A percentile compares a stretch with the other conserved stretches of the same genome.
Conservation (phyloP, 2,113 vertebrate species). For the Ifrita kowaldi region DNA sequence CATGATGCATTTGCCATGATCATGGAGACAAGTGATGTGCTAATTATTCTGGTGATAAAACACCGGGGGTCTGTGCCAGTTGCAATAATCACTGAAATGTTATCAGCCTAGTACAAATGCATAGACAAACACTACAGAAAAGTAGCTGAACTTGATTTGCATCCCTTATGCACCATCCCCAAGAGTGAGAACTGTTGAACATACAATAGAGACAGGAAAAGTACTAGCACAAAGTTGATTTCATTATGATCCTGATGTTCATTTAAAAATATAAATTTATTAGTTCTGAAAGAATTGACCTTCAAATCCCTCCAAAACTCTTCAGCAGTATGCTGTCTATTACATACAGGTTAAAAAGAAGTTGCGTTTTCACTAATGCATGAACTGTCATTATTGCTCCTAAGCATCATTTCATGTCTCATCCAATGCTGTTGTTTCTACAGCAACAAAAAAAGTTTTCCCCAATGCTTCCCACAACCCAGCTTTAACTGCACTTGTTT, state of each 20-base stretch:
- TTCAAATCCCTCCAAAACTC: neutral
- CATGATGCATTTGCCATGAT: neutral
- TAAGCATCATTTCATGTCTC: neutral
- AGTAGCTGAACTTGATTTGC: neutral
- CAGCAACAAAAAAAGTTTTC: neutral
- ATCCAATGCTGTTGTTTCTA: neutral
- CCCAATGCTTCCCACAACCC: neutral
- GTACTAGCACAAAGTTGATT: neutral
- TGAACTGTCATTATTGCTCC: neutral
- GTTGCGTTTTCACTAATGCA: neutral
- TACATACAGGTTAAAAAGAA: neutral
- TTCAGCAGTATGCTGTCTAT: neutral
- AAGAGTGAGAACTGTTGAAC: neutral
- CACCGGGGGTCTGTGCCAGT: accelerated
- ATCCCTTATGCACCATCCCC: neutral
- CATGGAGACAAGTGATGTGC: neutral
- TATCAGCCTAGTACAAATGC: neutral
- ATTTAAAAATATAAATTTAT: neutral
- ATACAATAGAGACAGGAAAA: neutral
- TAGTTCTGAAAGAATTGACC: neutral
- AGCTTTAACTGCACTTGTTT: neutral
- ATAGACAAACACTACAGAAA: neutral
- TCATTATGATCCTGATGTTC: neutral
- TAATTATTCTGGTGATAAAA: neutral
- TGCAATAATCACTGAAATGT: neutral